These are phyloP conservation scores for Melieria picta DNA, from an alignment of 2,888 invertebrate species.

Conservation along the genomic window DNA sequence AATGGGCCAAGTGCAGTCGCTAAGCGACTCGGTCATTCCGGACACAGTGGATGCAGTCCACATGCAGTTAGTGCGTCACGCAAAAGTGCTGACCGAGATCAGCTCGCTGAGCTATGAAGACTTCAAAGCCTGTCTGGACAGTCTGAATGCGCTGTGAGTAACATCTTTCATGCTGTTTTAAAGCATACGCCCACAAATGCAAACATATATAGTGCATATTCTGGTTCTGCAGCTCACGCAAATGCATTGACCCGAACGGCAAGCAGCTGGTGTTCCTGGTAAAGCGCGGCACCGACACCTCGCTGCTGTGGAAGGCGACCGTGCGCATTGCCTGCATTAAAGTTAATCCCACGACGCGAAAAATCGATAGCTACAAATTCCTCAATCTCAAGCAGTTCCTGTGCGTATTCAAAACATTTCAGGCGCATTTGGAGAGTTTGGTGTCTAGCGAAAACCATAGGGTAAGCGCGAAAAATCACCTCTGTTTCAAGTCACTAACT, in stretches of 20 bases:
- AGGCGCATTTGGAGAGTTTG: conserved; percentile 66
- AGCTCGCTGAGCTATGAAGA: conserved; percentile 69
- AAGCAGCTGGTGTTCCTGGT: conserved; percentile 74
- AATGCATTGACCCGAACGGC: conserved; percentile 71
- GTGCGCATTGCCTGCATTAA: conserved; percentile 75
- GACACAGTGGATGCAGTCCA: conserved; percentile 51
- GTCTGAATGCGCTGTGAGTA: conserved; percentile 73
- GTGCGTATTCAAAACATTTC: conserved; percentile 70
- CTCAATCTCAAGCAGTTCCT: conserved; percentile 74
- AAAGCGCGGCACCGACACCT: conserved; percentile 72
- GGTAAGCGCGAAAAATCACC: conserved; percentile 41
- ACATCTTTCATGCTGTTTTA: background rate
- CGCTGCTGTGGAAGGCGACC: conserved; percentile 76
- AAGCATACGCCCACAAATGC: conserved; percentile 66
- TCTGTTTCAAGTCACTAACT: background rate
- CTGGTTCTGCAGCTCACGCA: conserved; percentile 67
- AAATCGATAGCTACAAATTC: conserved; percentile 71
- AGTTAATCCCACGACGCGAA: conserved; percentile 68
- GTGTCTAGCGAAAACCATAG: conserved; percentile 56
- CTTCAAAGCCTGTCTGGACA: conserved; percentile 69
- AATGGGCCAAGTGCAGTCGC: conserved; percentile 58
- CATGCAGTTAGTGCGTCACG: conserved; percentile 60
- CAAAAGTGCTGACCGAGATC: conserved; percentile 65
- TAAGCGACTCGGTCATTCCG: conserved; percentile 49
- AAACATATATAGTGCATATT: conserved; percentile 14